Evolutionary conservation across 2,113 vertebrate species (phyloP), one percentile per base, ranked within the genome.

Genomic region (Gobio gobio): DNA sequence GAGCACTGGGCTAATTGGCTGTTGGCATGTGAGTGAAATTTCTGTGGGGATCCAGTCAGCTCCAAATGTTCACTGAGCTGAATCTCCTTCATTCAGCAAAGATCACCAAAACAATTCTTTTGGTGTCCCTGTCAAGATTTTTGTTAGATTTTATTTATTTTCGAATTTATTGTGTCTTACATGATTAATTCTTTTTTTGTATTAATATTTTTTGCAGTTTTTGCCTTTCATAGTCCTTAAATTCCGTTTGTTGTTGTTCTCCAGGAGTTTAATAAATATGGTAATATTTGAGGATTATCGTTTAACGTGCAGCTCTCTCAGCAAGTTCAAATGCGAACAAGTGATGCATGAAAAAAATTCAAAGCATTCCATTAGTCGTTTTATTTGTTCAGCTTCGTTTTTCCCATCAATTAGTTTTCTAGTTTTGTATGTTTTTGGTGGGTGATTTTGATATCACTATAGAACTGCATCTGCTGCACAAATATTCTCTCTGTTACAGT

Each of bases 1-100:
- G 49, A 85, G 43, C 49, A 16, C 73, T 64, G 64, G 43, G 79
- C 49, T 83, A 86, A 88, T 88, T 88, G 61, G 75, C 45, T 83
- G 8, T 68, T 75, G 66, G 47, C 68, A 33, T 76, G 80, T 29
- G 56, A 47, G 73, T 83, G 68, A 86, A 70, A 36, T 66, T 81
- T 80, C 54, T 13, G 54, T 36, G 83, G 83, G 45, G 47, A 74
- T 77, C 45, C 74, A 66, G 3, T 76, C 24, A 6, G 61, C 45
- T 51, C 7, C 26, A 54, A 76, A 76, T 54, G 74, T 29, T 22
- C 45, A 64, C 40, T 66, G 40, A 66, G 24, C 24, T 66, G 59
- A 66, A 66, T 81, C 78, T 81, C 36, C 16, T 78, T 40, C 2
- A 43, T 16, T 58, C 33, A 59, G 10, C 29, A 78, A 54, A 18